Percentiles rank a stretch among this genome's conserved stretches.
These are phyloP conservation scores for Thunnus maccoyii DNA, from an alignment of 2,113 vertebrate genomes.

Conservation along the genomic window DNA sequence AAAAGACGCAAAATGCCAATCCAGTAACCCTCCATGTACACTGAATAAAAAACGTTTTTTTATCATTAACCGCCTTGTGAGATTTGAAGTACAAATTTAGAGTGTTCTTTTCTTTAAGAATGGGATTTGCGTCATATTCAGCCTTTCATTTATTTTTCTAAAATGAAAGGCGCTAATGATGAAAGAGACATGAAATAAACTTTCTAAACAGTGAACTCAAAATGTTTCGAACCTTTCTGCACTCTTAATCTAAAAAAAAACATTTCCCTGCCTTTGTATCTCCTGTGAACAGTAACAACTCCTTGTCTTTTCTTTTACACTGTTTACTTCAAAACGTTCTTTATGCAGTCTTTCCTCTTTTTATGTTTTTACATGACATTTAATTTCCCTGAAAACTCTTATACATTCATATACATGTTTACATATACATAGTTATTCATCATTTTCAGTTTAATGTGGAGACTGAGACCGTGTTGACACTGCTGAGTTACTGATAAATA, in stretches of 20 bases:
- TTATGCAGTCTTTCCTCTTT: neutral
- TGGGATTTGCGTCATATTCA: slow-evolving; percentile 1
- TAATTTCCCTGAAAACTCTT: neutral
- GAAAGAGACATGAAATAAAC: neutral
- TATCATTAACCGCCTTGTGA: slow-evolving; percentile 18
- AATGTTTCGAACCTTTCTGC: slow-evolving; percentile 8
- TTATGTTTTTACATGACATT: neutral
- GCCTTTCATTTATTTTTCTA: neutral
- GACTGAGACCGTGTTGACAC: slow-evolving; percentile 1
- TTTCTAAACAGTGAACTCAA: neutral
- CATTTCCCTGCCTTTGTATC: slow-evolving; percentile 2
- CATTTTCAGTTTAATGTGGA: neutral
- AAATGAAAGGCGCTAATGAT: neutral
- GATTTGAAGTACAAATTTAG: slow-evolving; percentile 13
- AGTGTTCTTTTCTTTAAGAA: slow-evolving; percentile 5
- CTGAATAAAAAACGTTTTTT: neutral
- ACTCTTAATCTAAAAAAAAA: slow-evolving; percentile 2
- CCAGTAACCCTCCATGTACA: neutral
- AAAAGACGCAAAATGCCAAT: slow-evolving; percentile 23
- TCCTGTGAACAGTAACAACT: neutral
- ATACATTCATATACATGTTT: neutral
- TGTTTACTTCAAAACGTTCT: neutral
- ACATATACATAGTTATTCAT: neutral
- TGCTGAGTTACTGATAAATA: slow-evolving; percentile 18
- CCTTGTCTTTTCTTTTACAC: neutral